Conservation (phyloP, 2,113 vertebrate genomes). For the Hippocampus barbouri region DNA sequence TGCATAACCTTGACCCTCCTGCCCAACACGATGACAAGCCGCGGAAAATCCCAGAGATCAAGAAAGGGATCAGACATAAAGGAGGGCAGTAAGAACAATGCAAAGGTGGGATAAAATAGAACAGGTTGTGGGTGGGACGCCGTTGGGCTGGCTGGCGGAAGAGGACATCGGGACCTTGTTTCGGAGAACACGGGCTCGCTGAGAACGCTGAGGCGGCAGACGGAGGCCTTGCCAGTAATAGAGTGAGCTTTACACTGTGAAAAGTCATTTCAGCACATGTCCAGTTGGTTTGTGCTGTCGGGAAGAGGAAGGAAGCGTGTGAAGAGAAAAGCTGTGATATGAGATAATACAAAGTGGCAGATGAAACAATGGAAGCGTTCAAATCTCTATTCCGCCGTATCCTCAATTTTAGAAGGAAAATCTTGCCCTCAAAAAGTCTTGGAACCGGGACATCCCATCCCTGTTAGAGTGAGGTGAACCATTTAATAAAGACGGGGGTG, state of each 20-base stretch:
- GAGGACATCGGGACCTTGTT: constrained; percentile 32
- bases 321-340: constrained; percentile 7
- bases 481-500: constrained; percentile 12
- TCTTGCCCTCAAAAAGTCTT: constrained; percentile 16
- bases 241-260: constrained; percentile 24
- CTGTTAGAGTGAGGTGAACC: constrained; percentile 2
- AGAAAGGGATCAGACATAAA: constrained; percentile 50
- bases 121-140: constrained; percentile 28
- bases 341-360: constrained; percentile 24
- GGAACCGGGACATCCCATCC: constrained; percentile 36
- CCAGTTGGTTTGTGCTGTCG: constrained; percentile 19
- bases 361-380: constrained; percentile 20
- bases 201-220: constrained; percentile 33
- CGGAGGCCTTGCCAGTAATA: constrained; percentile 30
- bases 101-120: constrained; percentile 26
- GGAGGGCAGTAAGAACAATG: constrained; percentile 50
- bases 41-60: constrained; percentile 59
- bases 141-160: constrained; percentile 32
- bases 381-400: constrained; percentile 15
- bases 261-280: constrained; percentile 38
- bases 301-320: constrained; percentile 7
- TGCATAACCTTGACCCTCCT: constrained; percentile 52
- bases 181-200: constrained; percentile 37
- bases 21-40: constrained; percentile 34
- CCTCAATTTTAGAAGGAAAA: constrained; percentile 11